These are phyloP conservation scores for Gobio occitaniae DNA, from an alignment of 2,797 vertebrate genomes.

Conservation along the genomic window DNA sequence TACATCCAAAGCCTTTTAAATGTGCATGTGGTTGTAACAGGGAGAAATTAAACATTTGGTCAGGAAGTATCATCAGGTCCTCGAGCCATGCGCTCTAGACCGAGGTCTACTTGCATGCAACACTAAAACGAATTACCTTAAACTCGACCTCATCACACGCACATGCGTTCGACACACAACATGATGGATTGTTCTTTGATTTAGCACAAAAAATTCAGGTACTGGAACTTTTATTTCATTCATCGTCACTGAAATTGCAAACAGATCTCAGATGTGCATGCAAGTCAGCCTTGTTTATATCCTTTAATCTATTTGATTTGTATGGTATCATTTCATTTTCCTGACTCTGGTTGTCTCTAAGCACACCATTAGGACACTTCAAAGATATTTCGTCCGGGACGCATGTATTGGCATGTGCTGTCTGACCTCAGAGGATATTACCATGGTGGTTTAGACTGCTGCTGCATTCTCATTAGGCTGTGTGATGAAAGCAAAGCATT, in stretches of 20 bases:
- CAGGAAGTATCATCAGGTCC: slow-evolving; percentile 52
- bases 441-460: slow-evolving; percentile 26
- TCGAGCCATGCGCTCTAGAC: slow-evolving; percentile 44
- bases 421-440: slow-evolving; percentile 27
- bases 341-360: slow-evolving; percentile 39
- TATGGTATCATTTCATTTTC: slow-evolving; percentile 56
- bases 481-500: slow-evolving; percentile 32
- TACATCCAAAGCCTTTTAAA: slow-evolving; percentile 37
- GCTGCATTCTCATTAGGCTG: slow-evolving; percentile 25
- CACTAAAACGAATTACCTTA: slow-evolving; percentile 44
- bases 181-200: slow-evolving; percentile 37
- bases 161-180: slow-evolving; percentile 7
- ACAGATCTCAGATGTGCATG: slow-evolving; percentile 38
- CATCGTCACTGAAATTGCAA: slow-evolving; percentile 54
- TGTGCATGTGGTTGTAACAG: slow-evolving; percentile 41
- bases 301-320: slow-evolving; percentile 69
- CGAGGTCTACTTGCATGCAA: slow-evolving; percentile 46
- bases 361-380: slow-evolving; percentile 55
- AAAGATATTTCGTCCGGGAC: slow-evolving; percentile 28
- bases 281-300: slow-evolving; percentile 50
- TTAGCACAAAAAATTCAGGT: slow-evolving; percentile 53
- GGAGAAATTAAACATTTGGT: slow-evolving; percentile 51
- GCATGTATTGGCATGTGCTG: slow-evolving; percentile 27
- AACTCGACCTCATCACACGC: slow-evolving; percentile 19
- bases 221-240: slow-evolving; percentile 52